Base-by-base conservation (phyloP, 2,888 invertebrate genomes). In the Allophyes oxyacanthae region DNA sequence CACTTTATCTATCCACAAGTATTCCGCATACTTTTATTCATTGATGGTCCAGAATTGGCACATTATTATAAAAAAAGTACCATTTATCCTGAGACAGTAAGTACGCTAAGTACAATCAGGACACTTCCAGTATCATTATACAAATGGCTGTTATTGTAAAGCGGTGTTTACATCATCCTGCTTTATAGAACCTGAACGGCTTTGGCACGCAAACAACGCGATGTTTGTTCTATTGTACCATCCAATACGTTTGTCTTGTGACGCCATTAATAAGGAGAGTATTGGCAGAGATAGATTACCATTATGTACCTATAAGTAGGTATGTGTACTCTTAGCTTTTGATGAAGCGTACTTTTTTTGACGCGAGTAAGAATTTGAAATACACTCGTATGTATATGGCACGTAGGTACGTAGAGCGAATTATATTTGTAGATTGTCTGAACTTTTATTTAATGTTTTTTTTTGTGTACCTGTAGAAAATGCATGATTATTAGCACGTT, bases 101-200 rank as follows among this genome's bases (percentile, higher is more conserved):
- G 4, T 20, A 3, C 20, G 4, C 2, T 20, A 20, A 20, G 20
- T 11, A n/a, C 11, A 20, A 44, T 37, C 14, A 46, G 0, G 50
- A 2, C 56, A 34, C 58, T 46, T 72, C 58, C 40, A 69, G 61
- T 25, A 54, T 26, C 26, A 48, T 9, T 65, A 64, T 43, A 30
- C 45, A 53, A 15, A 48, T 43, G 69, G n/a, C 14, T 42, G 55
- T 72, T 73, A 79, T 76, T 78, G 77, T 87, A 86, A 84, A 82
- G 83, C 82, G 61, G 75, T 85, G 86, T 89, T 85, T 85, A 90
- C 87, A 89, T 78, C 83, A 69, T 57, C 79, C 78, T 72, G 82
- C 85, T 85, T 86, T 84, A 75, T 79, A 83, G 76, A 78, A 78
- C 67, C 80, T 78, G 77, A 78, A 80, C 77, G 78, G 83, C 82